Base-by-base conservation (phyloP, 2,113 vertebrate species). In the Anseranas semipalmata region DNA sequence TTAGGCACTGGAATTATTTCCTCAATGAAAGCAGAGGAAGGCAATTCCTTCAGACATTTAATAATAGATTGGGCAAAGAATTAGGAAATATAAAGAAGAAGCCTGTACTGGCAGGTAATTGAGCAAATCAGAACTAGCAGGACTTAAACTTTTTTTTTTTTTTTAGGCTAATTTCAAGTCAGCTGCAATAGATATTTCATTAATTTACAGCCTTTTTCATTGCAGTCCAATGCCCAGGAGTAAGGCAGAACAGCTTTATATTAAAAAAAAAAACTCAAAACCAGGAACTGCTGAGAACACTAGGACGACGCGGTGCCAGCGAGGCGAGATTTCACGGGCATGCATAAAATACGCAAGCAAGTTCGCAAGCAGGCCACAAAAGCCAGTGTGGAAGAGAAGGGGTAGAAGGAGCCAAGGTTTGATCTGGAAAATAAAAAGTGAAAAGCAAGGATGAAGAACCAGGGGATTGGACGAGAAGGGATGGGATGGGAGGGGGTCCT, bases 401-500 rank as follows among this genome's bases (percentile, higher is more conserved):
- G 16, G 65, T 17, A 37, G 60, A 89, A 73, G 84, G 21, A 97
- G 97, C 94, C 96, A 96, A 96, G 67, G 94, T 82, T 95, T 94
- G 95, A 97, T 96, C 93, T 96, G 62, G 88, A 96, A 96, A 93
- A 89, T 80, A 96, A 97, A 95, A 91, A 80, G 48, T 66, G 74
- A 94, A 96, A 94, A 89, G 68, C 95, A 80, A 93, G 95, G 95
- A 74, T 91, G 96, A 96, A 96, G 93, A 95, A 92, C 32, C 75
- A 86, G 90, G 90, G 80, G 92, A 90, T 90, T 87, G 96, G 96
- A 95, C 8, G 85, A 94, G 87, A 93, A 73, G 90, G 86, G 93
- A 93, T 93, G 94, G 88, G 93, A 85, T 95, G 95, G 95, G 96
- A 97, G 95, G 97, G 97, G 97, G 97, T 98, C 97, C 97, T 98